These are phyloP conservation scores for Neoaliturus tenellus DNA, from an alignment of 2,888 invertebrate species.

Conservation along the genomic window DNA sequence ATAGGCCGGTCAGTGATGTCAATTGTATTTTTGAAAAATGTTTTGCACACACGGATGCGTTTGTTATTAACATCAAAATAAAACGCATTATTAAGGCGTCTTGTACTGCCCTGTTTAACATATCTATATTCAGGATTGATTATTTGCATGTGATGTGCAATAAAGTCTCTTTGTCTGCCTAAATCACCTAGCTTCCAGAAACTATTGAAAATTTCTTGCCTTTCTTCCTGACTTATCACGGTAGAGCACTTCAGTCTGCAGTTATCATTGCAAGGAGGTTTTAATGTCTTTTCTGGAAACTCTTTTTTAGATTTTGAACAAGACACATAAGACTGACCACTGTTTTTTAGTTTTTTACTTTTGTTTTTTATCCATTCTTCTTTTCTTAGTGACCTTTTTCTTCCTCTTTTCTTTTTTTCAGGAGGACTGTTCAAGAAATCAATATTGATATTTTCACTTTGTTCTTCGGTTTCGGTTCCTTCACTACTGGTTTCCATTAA, in stretches of 20 bases:
- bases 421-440: constrained; percentile 12
- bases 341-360: constrained; percentile 14
- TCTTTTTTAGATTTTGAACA: no score
- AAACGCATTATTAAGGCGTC: constrained; percentile 45
- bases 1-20: constrained; percentile 36
- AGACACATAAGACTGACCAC: constrained; percentile 4
- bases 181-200: constrained; percentile 40
- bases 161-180: constrained; percentile 24
- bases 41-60: constrained; percentile 33
- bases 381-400: constrained; percentile 19
- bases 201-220: no score
- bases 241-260: constrained; percentile 34
- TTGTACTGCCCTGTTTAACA: constrained; percentile 38
- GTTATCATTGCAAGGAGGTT: constrained; percentile 20
- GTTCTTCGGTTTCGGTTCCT: no score
- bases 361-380: constrained; percentile 18
- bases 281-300: background rate
- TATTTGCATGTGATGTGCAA: constrained; percentile 21
- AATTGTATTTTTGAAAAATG: constrained; percentile 27
- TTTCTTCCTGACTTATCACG: background rate
- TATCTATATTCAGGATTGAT: constrained; percentile 29
- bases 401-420: constrained; percentile 19
- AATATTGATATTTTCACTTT: background rate
- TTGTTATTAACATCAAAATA: constrained; percentile 35
- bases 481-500: background rate